Conservation (phyloP, 2,888 invertebrate species). For the Pseudococcus longispinus region DNA sequence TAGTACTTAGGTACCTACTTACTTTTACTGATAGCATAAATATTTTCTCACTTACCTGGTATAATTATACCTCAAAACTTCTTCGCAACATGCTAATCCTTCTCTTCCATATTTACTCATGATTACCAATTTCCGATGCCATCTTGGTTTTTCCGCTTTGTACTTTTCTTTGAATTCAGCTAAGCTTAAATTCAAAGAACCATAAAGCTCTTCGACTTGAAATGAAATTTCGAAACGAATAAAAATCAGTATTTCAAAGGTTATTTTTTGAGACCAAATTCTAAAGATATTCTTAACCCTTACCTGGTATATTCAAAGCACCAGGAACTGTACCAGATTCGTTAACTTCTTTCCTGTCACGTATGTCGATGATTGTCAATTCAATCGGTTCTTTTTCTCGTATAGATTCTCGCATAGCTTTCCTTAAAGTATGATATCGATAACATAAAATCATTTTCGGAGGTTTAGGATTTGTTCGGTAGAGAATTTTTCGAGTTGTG, state of each 20-base stretch:
- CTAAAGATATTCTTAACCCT: background rate
- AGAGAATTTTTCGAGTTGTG: background rate
- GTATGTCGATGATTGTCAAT: background rate
- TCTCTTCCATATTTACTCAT: background rate
- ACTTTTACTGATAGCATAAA: background rate
- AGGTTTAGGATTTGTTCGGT: background rate
- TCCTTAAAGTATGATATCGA: background rate
- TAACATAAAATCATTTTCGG: background rate
- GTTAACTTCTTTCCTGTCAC: background rate
- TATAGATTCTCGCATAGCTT: background rate
- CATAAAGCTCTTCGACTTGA: background rate
- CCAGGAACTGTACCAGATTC: background rate
- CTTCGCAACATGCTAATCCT: slow-evolving; percentile 8
- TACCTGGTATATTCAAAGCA: background rate
- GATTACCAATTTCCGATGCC: background rate
- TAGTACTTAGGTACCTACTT: no score
- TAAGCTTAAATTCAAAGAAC: background rate
- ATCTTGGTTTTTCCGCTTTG: background rate
- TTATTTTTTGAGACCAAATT: background rate
- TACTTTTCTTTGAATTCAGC: background rate
- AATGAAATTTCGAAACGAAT: background rate
- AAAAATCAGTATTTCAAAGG: background rate
- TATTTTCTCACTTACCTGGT: background rate
- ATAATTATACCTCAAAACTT: background rate
- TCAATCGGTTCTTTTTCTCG: background rate